Base-by-base conservation (phyloP, 2,888 invertebrate genomes). In the Serripes groenlandicus region DNA sequence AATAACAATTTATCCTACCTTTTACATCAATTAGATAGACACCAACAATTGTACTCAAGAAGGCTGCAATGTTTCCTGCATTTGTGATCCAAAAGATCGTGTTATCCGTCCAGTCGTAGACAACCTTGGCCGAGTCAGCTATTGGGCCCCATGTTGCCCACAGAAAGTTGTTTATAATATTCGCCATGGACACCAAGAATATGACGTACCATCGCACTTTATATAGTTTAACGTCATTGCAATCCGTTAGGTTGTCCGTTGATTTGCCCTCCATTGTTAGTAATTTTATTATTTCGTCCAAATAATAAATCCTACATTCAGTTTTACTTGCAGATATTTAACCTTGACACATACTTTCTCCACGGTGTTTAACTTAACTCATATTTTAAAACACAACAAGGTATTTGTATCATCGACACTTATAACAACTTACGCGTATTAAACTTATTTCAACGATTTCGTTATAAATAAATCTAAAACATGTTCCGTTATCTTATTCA, bases 101-200 rank as follows among this genome's bases (percentile, higher is more conserved):
- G 5, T 60, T 62, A 30, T 84, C 80, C 21, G 80, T 72, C 83
- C 83, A 84, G 2, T 66, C 78, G 58, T 84, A 84, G 11, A 81
- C 84, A 0, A 73, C 28, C 28, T 79, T 69, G 0, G 71, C 76
- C 11, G 85, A 85, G 42, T 81, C 76, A 7, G 85, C 79, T 18
- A 85, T 85, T 5, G 85, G 77, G 23, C 85, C 85, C 85, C 85
- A 85, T 11, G 77, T 71, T 5, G 85, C 81, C 85, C 85, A 85
- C 4, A 78, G 54, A 28, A 66, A 69, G 64, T 81, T 82, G 68
- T 77, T 81, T 9, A 85, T 30, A 23, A 82, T 66, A 42, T 73
- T 77, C 0, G 79, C 73, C 56, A 81, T 9, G 7, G 79, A 77
- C 3, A 75, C 79, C 23, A 85, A 35, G 3, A 60, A 18, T 11